Base-by-base conservation (phyloP, 2,797 vertebrate species). In the Ptychadena robeensis region DNA sequence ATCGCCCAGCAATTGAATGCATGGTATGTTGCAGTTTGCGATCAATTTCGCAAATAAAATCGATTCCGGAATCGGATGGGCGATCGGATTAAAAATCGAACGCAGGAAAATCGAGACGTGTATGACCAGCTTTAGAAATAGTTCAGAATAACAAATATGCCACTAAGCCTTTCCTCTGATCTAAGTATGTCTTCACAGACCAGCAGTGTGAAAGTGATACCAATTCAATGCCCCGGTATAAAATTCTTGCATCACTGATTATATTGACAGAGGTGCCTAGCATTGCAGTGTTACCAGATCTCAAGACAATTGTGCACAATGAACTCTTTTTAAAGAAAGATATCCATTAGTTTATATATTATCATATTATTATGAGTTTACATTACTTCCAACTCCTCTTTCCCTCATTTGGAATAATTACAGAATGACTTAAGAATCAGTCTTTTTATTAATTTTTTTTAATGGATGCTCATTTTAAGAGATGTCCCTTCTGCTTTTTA, bases 101-200 rank as follows among this genome's bases (percentile, higher is more conserved):
- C n/a, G n/a, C n/a, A n/a, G n/a, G n/a, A n/a, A n/a, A n/a, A n/a
- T n/a, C n/a, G n/a, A n/a, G n/a, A n/a, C n/a, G n/a, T n/a, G n/a
- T n/a, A n/a, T n/a, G n/a, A n/a, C n/a, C n/a, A n/a, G n/a, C n/a
- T n/a, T n/a, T n/a, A n/a, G 30, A 11, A 80, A 59, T 63, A 53
- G 3, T 14, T 32, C 9, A 30, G 28, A 25, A 71, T 69, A 38
- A 15, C 44, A 37, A 27, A 34, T 57, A 64, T 27, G 3, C 69
- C 22, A 2, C 40, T 22, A 14, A 61, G 8, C 4, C 22, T 4
- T 9, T 25, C 61, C 27, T 30, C 8, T 40, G 73, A 31, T 66
- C 74, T 77, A 67, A 66, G 53, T 67, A 38, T 15, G 40, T 32
- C 63, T 63, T 66, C 57, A 34, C 63, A 53, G 22, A 25, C 34